Percentiles rank a stretch among this genome's conserved stretches.
Evolutionary conservation across 2,113 vertebrate genomes (phyloP).

Genomic region (Xyrauchen texanus): DNA sequence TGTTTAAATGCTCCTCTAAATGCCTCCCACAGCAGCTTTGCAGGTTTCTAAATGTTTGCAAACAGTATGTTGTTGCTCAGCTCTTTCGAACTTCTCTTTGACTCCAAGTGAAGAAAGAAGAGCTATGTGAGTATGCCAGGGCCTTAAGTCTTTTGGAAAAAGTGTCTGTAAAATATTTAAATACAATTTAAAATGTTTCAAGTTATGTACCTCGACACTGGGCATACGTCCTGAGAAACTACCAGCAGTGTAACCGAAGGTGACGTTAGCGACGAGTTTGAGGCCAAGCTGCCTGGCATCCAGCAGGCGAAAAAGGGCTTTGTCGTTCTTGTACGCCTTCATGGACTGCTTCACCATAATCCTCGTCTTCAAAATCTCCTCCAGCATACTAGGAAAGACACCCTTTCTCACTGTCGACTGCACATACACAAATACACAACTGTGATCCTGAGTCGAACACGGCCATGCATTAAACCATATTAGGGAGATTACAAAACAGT

Average conservation of each 20-base stretch:
- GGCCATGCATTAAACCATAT: not conserved
- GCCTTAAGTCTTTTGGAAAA: no score
- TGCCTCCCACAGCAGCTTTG: no score
- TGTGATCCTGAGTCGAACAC: not conserved
- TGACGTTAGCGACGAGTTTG: slow-evolving; percentile 95
- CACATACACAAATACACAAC: not conserved
- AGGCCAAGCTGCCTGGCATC: slow-evolving; percentile 96
- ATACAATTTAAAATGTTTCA: no score
- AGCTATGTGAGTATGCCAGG: no score
- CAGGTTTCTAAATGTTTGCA: no score
- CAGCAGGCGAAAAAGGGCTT: slow-evolving; percentile 85
- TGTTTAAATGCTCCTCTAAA: no score
- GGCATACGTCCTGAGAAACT: slow-evolving; percentile 97
- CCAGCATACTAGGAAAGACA: slow-evolving; percentile 91
- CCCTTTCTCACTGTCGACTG: slow-evolving; percentile 92
- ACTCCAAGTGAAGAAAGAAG: no score
- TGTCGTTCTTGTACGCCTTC: slow-evolving; percentile 89
- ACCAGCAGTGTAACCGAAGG: slow-evolving; percentile 92
- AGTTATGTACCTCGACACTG: slow-evolving; percentile 82
- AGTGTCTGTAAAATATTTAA: no score
- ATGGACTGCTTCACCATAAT: slow-evolving; percentile 97
- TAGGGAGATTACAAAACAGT: not conserved
- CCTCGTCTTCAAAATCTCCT: slow-evolving; percentile 92
- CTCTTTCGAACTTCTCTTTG: no score
- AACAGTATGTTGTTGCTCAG: no score